These are phyloP conservation scores for Urocolius indicus DNA, from an alignment of 2,113 vertebrate genomes.

Conservation along the genomic window DNA sequence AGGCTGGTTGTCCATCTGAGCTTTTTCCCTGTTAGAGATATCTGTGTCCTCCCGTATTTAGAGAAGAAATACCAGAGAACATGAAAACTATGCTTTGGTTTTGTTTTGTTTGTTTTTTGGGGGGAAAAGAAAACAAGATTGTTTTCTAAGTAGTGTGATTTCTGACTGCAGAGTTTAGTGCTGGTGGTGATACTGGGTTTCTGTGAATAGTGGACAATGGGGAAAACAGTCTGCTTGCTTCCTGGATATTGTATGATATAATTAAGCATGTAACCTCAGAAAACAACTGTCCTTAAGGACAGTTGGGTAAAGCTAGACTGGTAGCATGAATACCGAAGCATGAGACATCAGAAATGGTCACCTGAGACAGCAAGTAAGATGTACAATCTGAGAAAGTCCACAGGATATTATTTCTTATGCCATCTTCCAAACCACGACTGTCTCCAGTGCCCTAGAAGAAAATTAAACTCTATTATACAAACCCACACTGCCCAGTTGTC, in stretches of 20 bases:
- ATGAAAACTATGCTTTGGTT: neutral
- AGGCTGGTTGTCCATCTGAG: neutral
- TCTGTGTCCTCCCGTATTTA: neutral
- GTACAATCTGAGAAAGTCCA: neutral
- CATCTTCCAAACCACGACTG: neutral
- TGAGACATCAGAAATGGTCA: neutral
- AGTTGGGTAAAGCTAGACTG: neutral
- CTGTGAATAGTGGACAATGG: neutral
- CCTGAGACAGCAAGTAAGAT: neutral
- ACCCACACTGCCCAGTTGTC: neutral
- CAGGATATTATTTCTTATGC: neutral
- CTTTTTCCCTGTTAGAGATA: neutral
- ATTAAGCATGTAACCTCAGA: neutral
- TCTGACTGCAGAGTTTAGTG: neutral
- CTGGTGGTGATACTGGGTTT: neutral
- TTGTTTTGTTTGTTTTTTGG: neutral
- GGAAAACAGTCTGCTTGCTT: conserved; percentile 16
- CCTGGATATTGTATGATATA: neutral
- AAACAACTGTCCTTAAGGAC: neutral
- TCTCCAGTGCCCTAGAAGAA: neutral
- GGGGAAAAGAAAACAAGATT: conserved; percentile 6
- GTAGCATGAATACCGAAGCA: neutral
- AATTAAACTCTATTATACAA: neutral
- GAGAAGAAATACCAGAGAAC: neutral
- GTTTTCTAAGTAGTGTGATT: conserved; percentile 27